Evolutionary conservation across 2,113 vertebrate species (phyloP).

Genomic region (Chinchilla lanigera): DNA sequence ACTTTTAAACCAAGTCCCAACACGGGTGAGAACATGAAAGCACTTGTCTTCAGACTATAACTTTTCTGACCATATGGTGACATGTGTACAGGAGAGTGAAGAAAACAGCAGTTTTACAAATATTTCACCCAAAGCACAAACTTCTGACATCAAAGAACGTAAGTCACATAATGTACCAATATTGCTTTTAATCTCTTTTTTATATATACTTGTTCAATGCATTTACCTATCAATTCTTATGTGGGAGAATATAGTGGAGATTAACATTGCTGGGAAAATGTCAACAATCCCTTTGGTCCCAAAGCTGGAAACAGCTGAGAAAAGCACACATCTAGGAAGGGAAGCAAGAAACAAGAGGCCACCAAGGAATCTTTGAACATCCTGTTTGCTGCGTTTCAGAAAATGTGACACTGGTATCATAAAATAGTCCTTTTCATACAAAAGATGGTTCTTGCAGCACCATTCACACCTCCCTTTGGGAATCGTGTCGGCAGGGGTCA

Average conservation of each 20-base stretch:
- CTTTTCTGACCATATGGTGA: slow-evolving; percentile 78
- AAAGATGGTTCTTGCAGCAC: slow-evolving; percentile 87
- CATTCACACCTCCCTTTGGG: slow-evolving; percentile 80
- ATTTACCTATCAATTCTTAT: slow-evolving; percentile 80
- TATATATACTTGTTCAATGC: slow-evolving; percentile 75
- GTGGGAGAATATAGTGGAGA: slow-evolving; percentile 79
- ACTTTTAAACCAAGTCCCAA: slow-evolving; percentile 76
- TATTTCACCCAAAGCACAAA: slow-evolving; percentile 84
- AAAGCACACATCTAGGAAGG: slow-evolving; percentile 77
- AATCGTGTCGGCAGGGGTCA: slow-evolving; percentile 81
- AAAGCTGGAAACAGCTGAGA: slow-evolving; percentile 84
- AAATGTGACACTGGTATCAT: slow-evolving; percentile 85
- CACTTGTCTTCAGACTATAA: slow-evolving; percentile 80
- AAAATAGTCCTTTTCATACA: slow-evolving; percentile 87
- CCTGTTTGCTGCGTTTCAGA: slow-evolving; percentile 81
- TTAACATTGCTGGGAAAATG: slow-evolving; percentile 81
- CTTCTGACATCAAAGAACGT: slow-evolving; percentile 77
- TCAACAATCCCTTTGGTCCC: slow-evolving; percentile 89
- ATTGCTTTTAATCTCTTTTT: slow-evolving; percentile 82
- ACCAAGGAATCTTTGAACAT: slow-evolving; percentile 79
- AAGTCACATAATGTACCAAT: slow-evolving; percentile 80
- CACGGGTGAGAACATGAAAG: slow-evolving; percentile 73
- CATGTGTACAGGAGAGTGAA: slow-evolving; percentile 67
- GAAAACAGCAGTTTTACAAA: slow-evolving; percentile 83
- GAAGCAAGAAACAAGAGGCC: slow-evolving; percentile 72